Evolutionary conservation across 2,797 vertebrate species (phyloP).

Genomic region (Sebastes steindachneri): DNA sequence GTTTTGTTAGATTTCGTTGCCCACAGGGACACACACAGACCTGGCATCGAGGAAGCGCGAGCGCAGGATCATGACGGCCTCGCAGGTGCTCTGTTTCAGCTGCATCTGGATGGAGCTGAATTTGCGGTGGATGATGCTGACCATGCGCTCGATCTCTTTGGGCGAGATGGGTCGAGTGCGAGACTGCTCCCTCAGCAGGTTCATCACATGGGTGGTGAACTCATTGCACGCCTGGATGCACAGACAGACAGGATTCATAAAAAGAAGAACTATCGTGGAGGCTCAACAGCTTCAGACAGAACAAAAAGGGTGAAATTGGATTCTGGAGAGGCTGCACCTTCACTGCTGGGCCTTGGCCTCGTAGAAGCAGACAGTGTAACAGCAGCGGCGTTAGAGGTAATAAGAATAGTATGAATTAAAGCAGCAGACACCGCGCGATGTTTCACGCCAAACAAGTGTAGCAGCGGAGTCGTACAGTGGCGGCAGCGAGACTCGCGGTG

Average conservation of each 20-base stretch:
- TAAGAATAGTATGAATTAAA: conserved; percentile 66
- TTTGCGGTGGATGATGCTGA: conserved; percentile 94
- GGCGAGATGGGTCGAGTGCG: conserved; percentile 92
- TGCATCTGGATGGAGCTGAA: conserved; percentile 98
- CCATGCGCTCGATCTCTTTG: conserved; percentile 96
- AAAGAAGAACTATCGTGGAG: conserved; percentile 63
- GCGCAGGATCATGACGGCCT: conserved; percentile 95
- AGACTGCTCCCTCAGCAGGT: conserved; percentile 94
- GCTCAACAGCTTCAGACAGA: conserved; percentile 58
- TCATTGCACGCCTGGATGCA: conserved; percentile 92
- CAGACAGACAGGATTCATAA: conserved; percentile 74
- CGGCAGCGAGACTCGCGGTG: conserved; percentile 52
- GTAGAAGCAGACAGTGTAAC: conserved; percentile 51
- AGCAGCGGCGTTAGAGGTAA: conserved; percentile 55
- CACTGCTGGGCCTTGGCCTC: conserved; percentile 37
- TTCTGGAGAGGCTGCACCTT: conserved; percentile 57
- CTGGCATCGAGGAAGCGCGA: conserved; percentile 94
- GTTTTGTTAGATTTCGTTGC: background rate
- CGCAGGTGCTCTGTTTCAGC: conserved; percentile 95
- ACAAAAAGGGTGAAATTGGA: conserved; percentile 72
- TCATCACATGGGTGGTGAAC: conserved; percentile 97
- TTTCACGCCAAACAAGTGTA: conserved; percentile 69
- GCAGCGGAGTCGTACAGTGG: conserved; percentile 50
- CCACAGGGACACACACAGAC: conserved; percentile 68
- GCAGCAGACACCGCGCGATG: conserved; percentile 48